Conservation (phyloP, 2,888 invertebrate species). For the Metallyticus violacea region DNA sequence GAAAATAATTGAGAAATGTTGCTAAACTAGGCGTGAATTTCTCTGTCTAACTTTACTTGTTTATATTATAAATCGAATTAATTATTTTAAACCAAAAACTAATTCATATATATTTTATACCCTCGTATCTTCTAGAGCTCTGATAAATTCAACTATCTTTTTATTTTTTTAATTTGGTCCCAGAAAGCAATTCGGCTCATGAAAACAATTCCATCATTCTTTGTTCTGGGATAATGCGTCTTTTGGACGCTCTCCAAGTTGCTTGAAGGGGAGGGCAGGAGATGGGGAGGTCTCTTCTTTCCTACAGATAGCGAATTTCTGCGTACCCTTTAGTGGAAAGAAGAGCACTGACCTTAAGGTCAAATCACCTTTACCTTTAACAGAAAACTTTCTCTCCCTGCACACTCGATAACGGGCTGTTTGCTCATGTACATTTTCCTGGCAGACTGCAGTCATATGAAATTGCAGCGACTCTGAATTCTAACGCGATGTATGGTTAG, state of each 20-base stretch:
- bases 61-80: too few relatives aligned
- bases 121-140: too few relatives aligned
- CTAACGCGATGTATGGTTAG: too few relatives aligned
- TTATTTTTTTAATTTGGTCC: not conserved
- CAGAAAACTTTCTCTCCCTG: not conserved
- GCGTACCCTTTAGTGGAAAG: not conserved
- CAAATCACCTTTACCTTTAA: not conserved
- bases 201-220: not conserved
- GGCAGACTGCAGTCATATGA: too few relatives aligned
- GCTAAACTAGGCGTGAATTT: too few relatives aligned
- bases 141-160: not conserved
- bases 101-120: too few relatives aligned
- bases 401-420: not conserved
- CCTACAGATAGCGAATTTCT: not conserved
- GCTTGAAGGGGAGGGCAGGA: not conserved
- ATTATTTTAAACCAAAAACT: too few relatives aligned
- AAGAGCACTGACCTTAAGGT: not conserved
- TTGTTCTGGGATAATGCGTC: not conserved
- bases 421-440: too few relatives aligned
- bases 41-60: too few relatives aligned
- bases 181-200: not conserved
- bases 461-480: too few relatives aligned
- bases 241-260: not conserved
- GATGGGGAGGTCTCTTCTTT: not conserved
- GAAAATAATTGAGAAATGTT: too few relatives aligned